A percentile compares a stretch with the other conserved stretches of the same genome.
Evolutionary conservation across 2,888 invertebrate genomes (phyloP).

Genomic region (Drepana falcataria): DNA sequence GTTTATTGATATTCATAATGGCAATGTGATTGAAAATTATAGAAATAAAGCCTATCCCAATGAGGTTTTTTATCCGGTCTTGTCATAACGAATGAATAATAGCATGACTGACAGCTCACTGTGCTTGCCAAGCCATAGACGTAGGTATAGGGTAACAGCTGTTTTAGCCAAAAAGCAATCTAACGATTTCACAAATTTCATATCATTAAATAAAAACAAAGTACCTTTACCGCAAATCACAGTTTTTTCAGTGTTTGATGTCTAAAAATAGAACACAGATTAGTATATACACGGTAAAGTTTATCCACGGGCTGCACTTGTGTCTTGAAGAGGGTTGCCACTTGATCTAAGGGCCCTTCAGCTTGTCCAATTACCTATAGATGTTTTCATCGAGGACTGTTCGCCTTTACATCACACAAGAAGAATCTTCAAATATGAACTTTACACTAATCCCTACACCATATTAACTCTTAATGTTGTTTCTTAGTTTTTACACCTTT

Average conservation of each 20-base stretch:
- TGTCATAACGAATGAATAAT: not conserved
- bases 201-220: too few relatives aligned
- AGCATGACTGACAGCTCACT: not conserved
- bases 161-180: not conserved
- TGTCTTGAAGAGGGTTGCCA: slow-evolving; percentile 61
- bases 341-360: slow-evolving; percentile 55
- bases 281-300: slow-evolving; percentile 31
- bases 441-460: slow-evolving; percentile 8
- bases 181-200: too few relatives aligned
- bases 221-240: too few relatives aligned
- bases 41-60: too few relatives aligned
- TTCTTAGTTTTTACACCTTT: slow-evolving; percentile 6
- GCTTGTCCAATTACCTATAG: slow-evolving; percentile 62
- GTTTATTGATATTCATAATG: too few relatives aligned
- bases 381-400: slow-evolving; percentile 53
- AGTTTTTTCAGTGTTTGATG: too few relatives aligned
- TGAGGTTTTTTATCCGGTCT: too few relatives aligned
- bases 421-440: slow-evolving; percentile 22
- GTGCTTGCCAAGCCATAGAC: not conserved
- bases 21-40: too few relatives aligned
- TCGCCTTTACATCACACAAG: slow-evolving; percentile 30
- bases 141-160: not conserved
- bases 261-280: slow-evolving; percentile 34
- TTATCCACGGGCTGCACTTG: slow-evolving; percentile 44
- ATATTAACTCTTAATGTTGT: slow-evolving; percentile 7